Base-by-base conservation (phyloP, 2,888 invertebrate genomes). In the Dynastes hyllus region DNA sequence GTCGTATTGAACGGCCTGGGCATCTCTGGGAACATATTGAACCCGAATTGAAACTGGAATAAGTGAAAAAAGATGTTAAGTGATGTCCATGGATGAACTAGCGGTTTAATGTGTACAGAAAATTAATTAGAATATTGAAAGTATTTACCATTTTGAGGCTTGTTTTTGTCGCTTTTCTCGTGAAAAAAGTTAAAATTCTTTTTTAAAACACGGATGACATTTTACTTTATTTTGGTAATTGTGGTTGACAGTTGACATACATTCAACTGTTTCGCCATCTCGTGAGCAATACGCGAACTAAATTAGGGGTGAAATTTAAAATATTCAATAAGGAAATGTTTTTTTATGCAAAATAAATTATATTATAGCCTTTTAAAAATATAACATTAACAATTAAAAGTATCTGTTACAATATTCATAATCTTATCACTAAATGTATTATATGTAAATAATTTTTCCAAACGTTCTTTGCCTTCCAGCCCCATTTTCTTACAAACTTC, bases 21-120 rank as follows among this genome's bases (percentile, higher is more conserved):
- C 80, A 94, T 93, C 85, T 96, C 96, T 84, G 95, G 95, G 88
- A 96, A 96, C 92, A 96, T 94, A 88, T 96, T 96, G 90, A 97
- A 96, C 61, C 95, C 94, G 89, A 97, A 96, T 92, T 95, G 93
- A 91, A 94, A 94, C 91, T 92, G 40, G 51, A 78, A 78, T 32
- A 73, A 78, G 16, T 16, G 16, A 63, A 3, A 61, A 71, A 37
- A 50, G 8, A 61, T 61, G 11, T 22, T 1, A 16, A 22, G 27
- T 61, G 22, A 61, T 13, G 22, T 55, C 55, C 22, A 55, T 55
- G 55, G n/a, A 16, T 0, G 6, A 22, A 3, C n/a, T 22, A 13
- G 2, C 6, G 32, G 32, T 55, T 16, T 45, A 11, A 11, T 45
- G 2, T 11, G 8, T 11, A 45, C 2, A 11, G 45, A 8, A 45